These are phyloP conservation scores for Paracanthobrama guichenoti DNA, from an alignment of 2,113 vertebrate genomes.

Conservation along the genomic window DNA sequence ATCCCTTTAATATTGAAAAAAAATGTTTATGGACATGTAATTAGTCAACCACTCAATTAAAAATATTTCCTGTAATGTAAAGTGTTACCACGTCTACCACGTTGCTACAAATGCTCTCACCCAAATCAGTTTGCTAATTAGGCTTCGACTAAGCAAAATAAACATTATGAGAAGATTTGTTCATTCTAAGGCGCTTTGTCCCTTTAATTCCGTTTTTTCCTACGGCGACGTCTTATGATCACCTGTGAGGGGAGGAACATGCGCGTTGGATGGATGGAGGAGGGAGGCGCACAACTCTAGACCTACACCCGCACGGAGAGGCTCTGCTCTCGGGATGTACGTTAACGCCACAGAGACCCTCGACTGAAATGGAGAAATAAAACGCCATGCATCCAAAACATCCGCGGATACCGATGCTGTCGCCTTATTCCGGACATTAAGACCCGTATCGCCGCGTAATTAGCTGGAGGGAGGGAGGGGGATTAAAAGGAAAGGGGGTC, in stretches of 20 bases:
- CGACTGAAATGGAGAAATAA: conserved; percentile 59
- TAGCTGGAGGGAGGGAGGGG: conserved; percentile 53
- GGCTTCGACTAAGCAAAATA: not conserved
- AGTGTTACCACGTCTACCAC: not conserved
- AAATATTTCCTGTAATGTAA: not conserved
- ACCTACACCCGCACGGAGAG: conserved; percentile 59
- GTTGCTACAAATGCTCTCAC: not conserved
- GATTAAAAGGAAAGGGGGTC: conserved; percentile 64
- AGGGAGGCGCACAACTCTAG: conserved; percentile 46
- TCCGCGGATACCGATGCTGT: conserved; percentile 52
- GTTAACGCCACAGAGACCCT: conserved; percentile 59
- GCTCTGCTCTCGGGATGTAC: conserved; percentile 68
- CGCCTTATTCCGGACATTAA: conserved; percentile 62
- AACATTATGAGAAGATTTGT: conserved; percentile 32
- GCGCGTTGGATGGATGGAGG: conserved; percentile 69
- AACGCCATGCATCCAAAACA: conserved; percentile 61
- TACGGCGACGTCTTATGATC: conserved; percentile 67
- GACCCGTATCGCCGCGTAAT: conserved; percentile 40
- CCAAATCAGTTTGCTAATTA: conserved; percentile 4
- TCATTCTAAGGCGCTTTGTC: conserved; percentile 41
- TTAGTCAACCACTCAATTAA: not conserved
- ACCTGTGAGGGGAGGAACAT: conserved; percentile 75
- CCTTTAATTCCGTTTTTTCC: conserved; percentile 71
- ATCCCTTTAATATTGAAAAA: not conserved
- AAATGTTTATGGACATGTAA: not conserved